Percentiles rank a stretch among this genome's conserved stretches.
phyloP scores from a whole-genome alignment of 2,888 invertebrate species.

The Agrotis exclamationis region DNA sequence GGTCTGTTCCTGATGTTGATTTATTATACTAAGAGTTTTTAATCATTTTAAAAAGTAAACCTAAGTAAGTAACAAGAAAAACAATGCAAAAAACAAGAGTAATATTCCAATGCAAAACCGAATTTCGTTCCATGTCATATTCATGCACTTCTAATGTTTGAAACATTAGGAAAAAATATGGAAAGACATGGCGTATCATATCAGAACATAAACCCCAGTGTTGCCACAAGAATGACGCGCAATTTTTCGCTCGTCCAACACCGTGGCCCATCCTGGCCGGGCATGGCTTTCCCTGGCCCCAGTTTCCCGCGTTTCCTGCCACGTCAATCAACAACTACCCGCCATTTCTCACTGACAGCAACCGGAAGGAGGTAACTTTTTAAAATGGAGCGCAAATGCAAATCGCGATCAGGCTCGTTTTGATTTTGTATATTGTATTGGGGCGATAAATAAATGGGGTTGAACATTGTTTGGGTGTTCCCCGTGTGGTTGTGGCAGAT shows the following conservation, averaged over 20 bases:
- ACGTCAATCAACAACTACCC: conserved; percentile 84
- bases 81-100: conserved; percentile 10
- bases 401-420: conserved; percentile 57
- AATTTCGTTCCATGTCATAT: conserved; percentile 43
- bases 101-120: conserved; percentile 15
- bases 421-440: conserved; percentile 45
- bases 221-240: conserved; percentile 76
- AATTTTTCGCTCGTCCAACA: conserved; percentile 73
- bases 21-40: neutral
- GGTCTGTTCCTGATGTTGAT: neutral
- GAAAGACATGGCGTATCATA: conserved; percentile 36
- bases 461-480: conserved; percentile 40
- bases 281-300: conserved; percentile 28
- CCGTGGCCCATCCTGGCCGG: conserved; percentile 32
- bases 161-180: conserved; percentile 55
- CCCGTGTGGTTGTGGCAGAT: conserved; percentile 36
- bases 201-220: conserved; percentile 43
- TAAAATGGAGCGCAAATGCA: conserved; percentile 66
- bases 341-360: conserved; percentile 85
- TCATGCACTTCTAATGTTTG: conserved; percentile 49
- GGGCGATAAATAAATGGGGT: conserved; percentile 53
- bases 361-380: conserved; percentile 73
- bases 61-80: neutral
- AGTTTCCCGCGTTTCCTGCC: conserved; percentile 70
- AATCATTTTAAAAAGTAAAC: neutral